Conservation (phyloP, 2,113 vertebrate species). For the Campylomormyrus numenius region DNA sequence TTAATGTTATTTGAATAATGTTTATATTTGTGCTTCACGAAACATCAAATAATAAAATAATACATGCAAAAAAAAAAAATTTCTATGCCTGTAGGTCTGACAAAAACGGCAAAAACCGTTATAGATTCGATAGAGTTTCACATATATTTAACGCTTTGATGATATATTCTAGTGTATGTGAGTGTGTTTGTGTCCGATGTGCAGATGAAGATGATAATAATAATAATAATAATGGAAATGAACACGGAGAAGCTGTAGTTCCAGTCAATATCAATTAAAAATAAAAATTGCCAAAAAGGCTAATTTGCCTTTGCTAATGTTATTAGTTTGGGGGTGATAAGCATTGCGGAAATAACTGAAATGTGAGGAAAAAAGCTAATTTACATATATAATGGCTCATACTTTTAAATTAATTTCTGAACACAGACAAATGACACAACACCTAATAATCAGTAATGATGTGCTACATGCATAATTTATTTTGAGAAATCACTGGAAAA, state of each 20-base stretch:
- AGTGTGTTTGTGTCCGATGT: neutral
- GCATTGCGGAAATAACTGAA: neutral
- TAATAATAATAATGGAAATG: neutral
- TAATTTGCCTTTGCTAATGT: neutral
- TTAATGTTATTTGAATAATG: neutral
- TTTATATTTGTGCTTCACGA: neutral
- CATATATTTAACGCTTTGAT: neutral
- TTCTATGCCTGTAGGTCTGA: neutral
- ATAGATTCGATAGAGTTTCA: neutral
- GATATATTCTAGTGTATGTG: neutral
- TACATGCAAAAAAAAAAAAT: neutral
- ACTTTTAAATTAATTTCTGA: conserved; percentile 7
- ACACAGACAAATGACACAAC: conserved; percentile 10
- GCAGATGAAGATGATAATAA: neutral
- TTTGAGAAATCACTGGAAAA: conserved; percentile 1
- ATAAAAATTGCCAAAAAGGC: neutral
- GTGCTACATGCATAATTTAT: neutral
- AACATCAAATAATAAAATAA: neutral
- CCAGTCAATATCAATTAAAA: neutral
- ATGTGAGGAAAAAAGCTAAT: neutral
- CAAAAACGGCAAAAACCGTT: neutral
- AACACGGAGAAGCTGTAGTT: neutral
- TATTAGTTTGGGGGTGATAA: neutral
- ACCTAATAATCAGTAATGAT: conserved; percentile 15
- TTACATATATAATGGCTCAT: neutral